phyloP scores from a whole-genome alignment of 2,797 vertebrate genomes.

The Tarsius wallacei region DNA sequence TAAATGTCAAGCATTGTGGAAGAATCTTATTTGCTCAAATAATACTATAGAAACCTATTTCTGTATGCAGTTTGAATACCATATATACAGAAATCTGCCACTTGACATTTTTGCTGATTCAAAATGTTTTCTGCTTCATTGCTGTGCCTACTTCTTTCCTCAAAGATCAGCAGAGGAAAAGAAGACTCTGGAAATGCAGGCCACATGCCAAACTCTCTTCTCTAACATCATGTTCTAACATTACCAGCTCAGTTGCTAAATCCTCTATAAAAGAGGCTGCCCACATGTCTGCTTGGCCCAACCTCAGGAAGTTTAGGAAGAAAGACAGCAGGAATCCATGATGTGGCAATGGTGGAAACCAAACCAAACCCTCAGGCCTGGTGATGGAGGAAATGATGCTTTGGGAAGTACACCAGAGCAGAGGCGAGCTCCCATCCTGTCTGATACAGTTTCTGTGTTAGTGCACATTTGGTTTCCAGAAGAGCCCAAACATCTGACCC shows the following conservation, averaged over 20 bases:
- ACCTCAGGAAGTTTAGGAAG: constrained; percentile 77
- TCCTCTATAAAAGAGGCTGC: constrained; percentile 81
- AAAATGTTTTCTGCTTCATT: constrained; percentile 60
- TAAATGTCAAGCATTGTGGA: neutral
- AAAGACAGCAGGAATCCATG: constrained; percentile 45
- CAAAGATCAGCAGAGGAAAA: constrained; percentile 62
- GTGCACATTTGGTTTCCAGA: constrained; percentile 63
- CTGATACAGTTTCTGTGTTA: neutral
- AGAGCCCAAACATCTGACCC: constrained; percentile 49
- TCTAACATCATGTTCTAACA: constrained; percentile 73
- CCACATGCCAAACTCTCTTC: constrained; percentile 80
- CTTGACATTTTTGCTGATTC: constrained; percentile 62
- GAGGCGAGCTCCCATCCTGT: neutral
- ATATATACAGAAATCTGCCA: constrained; percentile 37
- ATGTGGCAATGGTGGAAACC: constrained; percentile 27
- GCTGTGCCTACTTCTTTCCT: constrained; percentile 67
- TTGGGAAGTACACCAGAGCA: neutral
- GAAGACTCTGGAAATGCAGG: constrained; percentile 85
- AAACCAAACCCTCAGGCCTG: neutral
- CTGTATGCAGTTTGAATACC: constrained; percentile 15
- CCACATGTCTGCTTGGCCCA: constrained; percentile 58
- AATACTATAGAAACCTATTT: constrained; percentile 25
- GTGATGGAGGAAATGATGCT: neutral
- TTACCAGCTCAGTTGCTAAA: constrained; percentile 74
- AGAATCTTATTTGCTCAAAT: constrained; percentile 9